Evolutionary conservation across 2,888 invertebrate genomes (phyloP).

Genomic region (Sphinx pinastri): DNA sequence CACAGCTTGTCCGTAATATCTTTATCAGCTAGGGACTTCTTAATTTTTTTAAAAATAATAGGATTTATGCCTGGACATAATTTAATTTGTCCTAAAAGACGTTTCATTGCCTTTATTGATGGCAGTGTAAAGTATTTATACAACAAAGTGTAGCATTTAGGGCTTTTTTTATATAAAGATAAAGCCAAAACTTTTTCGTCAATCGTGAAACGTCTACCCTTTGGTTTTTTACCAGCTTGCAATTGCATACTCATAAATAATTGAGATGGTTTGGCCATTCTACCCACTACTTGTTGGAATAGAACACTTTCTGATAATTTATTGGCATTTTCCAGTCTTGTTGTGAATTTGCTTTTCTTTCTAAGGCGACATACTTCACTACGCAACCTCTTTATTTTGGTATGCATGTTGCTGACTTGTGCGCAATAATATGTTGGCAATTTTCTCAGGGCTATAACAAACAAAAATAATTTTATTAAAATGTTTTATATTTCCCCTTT

Average conservation of each 20-base stretch:
- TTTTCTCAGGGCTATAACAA: background rate
- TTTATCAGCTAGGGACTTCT: conserved; percentile 30
- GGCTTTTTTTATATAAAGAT: conserved; percentile 35
- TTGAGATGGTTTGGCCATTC: conserved; percentile 5
- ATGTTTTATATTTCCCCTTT: too few relatives aligned
- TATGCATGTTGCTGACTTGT: background rate
- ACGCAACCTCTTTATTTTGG: background rate
- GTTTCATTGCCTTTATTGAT: conserved; percentile 36
- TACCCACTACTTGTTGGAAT: background rate
- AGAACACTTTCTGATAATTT: background rate
- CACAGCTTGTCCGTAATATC: conserved; percentile 27
- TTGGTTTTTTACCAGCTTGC: conserved; percentile 25
- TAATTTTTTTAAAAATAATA: conserved; percentile 36
- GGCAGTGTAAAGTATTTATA: conserved; percentile 35
- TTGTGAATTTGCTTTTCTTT: background rate
- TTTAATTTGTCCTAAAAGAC: conserved; percentile 34
- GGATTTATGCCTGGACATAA: conserved; percentile 34
- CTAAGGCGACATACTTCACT: background rate
- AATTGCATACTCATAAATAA: background rate
- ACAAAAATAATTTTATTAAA: background rate
- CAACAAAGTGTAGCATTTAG: conserved; percentile 34
- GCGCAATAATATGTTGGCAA: background rate
- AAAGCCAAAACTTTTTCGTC: conserved; percentile 33
- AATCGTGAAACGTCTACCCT: conserved; percentile 31
- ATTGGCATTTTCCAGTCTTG: background rate